Evolutionary conservation across 2,113 vertebrate species (phyloP).

Genomic region (Macrotus californicus): DNA sequence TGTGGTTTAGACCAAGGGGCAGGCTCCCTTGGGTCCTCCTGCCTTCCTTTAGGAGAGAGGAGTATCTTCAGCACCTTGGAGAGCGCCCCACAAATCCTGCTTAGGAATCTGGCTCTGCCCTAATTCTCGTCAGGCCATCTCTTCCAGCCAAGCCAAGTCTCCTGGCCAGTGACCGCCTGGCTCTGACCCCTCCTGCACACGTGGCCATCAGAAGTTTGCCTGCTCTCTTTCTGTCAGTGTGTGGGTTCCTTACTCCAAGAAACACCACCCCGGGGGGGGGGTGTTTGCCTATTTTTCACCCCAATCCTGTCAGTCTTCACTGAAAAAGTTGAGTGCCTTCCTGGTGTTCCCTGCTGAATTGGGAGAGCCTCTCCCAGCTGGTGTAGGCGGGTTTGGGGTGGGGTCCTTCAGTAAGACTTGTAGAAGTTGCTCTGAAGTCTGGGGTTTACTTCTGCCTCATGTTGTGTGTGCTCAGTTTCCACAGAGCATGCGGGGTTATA

Average conservation of each 20-base stretch:
- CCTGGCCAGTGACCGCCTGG: neutral
- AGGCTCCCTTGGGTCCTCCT: neutral
- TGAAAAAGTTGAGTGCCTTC: neutral
- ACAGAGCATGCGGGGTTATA: accelerated
- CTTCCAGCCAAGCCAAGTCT: neutral
- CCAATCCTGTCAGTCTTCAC: neutral
- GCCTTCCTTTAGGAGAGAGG: accelerated
- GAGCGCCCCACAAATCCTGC: neutral
- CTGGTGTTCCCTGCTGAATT: neutral
- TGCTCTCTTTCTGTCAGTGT: neutral
- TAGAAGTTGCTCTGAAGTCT: neutral
- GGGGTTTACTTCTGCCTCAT: neutral
- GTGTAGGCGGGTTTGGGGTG: neutral
- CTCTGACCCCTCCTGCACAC: neutral
- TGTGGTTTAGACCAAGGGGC: neutral
- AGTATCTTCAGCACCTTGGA: slow-evolving; percentile 69
- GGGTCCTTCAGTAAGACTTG: neutral
- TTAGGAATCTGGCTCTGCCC: too few species aligned
- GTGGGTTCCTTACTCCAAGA: neutral
- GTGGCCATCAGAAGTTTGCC: neutral
- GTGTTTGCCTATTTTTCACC: neutral
- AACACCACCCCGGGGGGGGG: neutral
- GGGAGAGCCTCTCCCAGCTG: neutral
- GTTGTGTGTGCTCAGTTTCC: neutral
- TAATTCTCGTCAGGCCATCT: accelerated